phyloP scores from a whole-genome alignment of 2,797 vertebrate genomes.

The Garrulus glandarius region DNA sequence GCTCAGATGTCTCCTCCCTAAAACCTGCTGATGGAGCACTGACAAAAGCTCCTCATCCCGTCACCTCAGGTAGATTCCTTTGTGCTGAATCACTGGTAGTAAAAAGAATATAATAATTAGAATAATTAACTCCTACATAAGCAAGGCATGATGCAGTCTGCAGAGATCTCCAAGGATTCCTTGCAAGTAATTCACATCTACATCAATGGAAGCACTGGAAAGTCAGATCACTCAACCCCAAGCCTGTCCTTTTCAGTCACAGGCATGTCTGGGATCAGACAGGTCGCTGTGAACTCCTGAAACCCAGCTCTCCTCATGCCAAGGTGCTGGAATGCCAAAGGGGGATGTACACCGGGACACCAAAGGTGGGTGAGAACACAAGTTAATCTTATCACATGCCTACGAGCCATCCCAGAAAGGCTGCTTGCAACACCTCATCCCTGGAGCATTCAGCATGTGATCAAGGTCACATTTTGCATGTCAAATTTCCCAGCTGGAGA shows the following conservation, averaged over 20 bases:
- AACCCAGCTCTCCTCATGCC: not conserved
- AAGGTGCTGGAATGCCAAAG: not conserved
- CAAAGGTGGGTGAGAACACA: not conserved
- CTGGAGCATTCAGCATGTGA: not conserved
- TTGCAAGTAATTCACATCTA: not conserved
- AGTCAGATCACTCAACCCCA: not conserved
- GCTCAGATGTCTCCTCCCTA: not conserved
- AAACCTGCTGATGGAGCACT: not conserved
- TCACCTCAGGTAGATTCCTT: not conserved
- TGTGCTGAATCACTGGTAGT: not conserved
- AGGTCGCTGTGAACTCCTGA: not conserved
- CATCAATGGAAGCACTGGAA: not conserved
- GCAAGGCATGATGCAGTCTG: not conserved
- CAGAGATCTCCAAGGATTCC: slow-evolving; percentile 12
- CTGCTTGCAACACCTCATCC: not conserved
- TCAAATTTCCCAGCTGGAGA: not conserved
- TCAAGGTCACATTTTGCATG: not conserved
- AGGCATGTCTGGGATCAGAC: not conserved
- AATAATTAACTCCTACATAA: slow-evolving; percentile 20
- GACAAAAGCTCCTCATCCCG: not conserved
- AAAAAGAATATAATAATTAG: not conserved
- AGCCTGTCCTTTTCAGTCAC: not conserved
- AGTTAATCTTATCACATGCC: not conserved
- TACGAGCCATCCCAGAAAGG: not conserved
- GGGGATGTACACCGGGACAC: rapidly evolving